These are phyloP conservation scores for Hydrozoanthus tunicans DNA, from an alignment of 64 coral and sea anemone species.

Conservation along the genomic window DNA sequence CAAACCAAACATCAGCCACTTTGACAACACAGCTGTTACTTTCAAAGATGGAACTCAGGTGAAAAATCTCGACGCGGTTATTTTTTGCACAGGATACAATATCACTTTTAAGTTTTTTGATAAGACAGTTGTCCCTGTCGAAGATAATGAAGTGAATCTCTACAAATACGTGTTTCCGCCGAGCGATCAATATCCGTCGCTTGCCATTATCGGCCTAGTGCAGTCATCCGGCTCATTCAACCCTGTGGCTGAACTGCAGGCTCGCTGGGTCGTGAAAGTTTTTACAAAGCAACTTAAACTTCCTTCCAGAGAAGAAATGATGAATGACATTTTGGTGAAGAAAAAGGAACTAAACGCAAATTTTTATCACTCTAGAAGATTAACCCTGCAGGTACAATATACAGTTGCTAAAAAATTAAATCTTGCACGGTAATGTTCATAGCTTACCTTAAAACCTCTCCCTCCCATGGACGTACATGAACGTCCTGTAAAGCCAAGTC, in stretches of 20 bases:
- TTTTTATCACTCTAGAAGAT: slow-evolving; percentile 69
- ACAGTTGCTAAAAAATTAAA: background rate
- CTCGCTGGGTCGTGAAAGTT: slow-evolving; percentile 70
- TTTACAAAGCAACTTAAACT: slow-evolving; percentile 61
- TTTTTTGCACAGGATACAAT: slow-evolving; percentile 91
- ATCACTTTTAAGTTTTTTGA: slow-evolving; percentile 81
- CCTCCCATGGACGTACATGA: too few relatives aligned
- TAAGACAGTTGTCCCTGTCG: slow-evolving; percentile 58
- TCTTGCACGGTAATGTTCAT: too few relatives aligned
- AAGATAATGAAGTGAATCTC: slow-evolving; percentile 79
- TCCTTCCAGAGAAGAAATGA: slow-evolving; percentile 61
- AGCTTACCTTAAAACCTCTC: too few relatives aligned
- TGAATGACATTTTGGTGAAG: slow-evolving; percentile 73
- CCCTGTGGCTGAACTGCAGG: slow-evolving; percentile 72
- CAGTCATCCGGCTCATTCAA: slow-evolving; percentile 79
- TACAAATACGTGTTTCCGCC: slow-evolving; percentile 93
- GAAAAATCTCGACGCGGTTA: slow-evolving; percentile 80
- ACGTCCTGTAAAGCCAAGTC: too few relatives aligned
- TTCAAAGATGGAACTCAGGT: slow-evolving; percentile 72
- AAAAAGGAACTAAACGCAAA: slow-evolving; percentile 41
- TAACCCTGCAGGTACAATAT: slow-evolving; percentile 76
- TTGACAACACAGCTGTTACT: slow-evolving; percentile 66
- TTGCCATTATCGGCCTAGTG: slow-evolving; percentile 80
- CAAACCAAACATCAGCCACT: slow-evolving; percentile 75
- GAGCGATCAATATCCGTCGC: slow-evolving; percentile 54